Base-by-base conservation (phyloP, 2,797 vertebrate species). In the Denticeps clupeoides region DNA sequence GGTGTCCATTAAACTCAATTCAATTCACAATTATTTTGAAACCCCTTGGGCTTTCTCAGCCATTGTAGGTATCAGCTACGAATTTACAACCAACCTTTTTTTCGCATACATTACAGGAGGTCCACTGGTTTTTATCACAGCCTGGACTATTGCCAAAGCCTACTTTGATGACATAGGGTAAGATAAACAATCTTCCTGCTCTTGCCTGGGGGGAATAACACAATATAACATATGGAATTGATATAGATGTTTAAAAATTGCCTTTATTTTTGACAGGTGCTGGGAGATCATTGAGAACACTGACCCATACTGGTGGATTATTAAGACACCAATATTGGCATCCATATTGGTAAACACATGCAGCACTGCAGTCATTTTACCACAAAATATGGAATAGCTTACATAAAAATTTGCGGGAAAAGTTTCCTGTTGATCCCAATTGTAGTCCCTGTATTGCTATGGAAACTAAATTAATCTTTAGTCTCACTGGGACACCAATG, bases 271-370 rank as follows among this genome's bases (percentile, higher is more conserved):
- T 35, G 56, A 13, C 62, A 98, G 94, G 58, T 98, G 94, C 82
- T 98, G 94, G 94, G 82, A 95, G 66, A 74, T 86, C 55, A 88
- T 92, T 26, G 72, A 84, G 55, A 79, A 62, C 45, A 79, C 77
- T 0, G 86, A 90, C 58, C 63, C 81, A 1, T 79, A 85, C 58
- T 97, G 93, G 93, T 97, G 90, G 93, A 96, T 98, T 75, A 95
- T 98, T 69, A 93, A 89, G 79, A 82, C 79, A 4, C 94, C 94
- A 11, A 92, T 97, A 78, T 74, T 95, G 69, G 72, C 84, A 19
- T 96, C 90, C 50, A 94, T 98, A 69, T 70, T 93, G 89, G 94
- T 97, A 77, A 82, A 79, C 70, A n/a, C n/a, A n/a, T n/a, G n/a
- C n/a, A n/a, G n/a, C n/a, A n/a, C n/a, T n/a, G n/a, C n/a, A n/a